Evolutionary conservation across 2,113 vertebrate genomes (phyloP), one percentile per base, ranked within the genome.

Genomic region (Trematomus loennbergii): DNA sequence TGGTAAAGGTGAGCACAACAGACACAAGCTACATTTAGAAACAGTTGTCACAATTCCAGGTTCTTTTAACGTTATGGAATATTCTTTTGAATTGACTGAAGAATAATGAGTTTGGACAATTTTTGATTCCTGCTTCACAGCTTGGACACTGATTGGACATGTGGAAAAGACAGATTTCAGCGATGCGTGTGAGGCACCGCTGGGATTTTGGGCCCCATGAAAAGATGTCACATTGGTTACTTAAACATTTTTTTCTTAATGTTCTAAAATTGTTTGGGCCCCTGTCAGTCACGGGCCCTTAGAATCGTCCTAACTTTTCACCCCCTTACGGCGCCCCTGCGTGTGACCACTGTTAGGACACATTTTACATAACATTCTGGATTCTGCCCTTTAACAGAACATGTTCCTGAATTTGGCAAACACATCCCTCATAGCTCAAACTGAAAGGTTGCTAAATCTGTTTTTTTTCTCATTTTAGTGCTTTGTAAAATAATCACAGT

Each of bases 371-470:
- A 0, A 59, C 2, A 20, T 33, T 77, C 43, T 16, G 48, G 10
- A 18, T 55, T 25, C 61, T 71, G 33, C 66, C 13, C 49, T 75
- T 55, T 49, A 13, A 61, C 22, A 71, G 17, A 50, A 80, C 77
- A 54, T 69, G 1, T 53, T 46, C 9, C 33, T 33, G 12, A 48
- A 54, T 20, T 8, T 49, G 12, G 25, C 12, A 12, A 7, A 55
- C 11, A 20, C 29, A 33, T 22, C 12, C 29, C 25, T 69, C 43
- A 70, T 0, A 46, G 15, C 18, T 78, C 52, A 70, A 43, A 71
- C 22, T 54, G 2, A 68, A 75, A 64, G 15, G 1, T 61, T 52
- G 18, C 11, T 48, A 68, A 65, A 62, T 45, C n/a, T 3, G 46
- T 16, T 45, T 43, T 57, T 57, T 45, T 11, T 17, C n/a, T 59